phyloP scores from a whole-genome alignment of 2,888 invertebrate genomes.

The Eupithecia insigniata region DNA sequence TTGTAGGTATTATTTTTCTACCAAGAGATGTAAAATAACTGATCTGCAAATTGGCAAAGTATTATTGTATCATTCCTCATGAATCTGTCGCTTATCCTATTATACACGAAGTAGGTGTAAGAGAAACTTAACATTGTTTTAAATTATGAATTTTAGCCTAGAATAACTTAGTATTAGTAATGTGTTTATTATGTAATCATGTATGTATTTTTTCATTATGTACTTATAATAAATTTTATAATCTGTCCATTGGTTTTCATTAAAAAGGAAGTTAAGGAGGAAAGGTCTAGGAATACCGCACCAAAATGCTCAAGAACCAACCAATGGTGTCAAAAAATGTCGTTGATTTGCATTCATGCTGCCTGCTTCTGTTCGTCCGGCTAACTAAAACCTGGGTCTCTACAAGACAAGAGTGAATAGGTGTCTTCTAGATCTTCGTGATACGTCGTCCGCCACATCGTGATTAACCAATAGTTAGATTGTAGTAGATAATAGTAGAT shows the following conservation, averaged over 20 bases:
- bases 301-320: too few species aligned
- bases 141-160: constrained; percentile 59
- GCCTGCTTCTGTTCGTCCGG: too few species aligned
- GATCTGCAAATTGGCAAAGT: constrained; percentile 39
- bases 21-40: neutral
- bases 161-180: constrained; percentile 52
- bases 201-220: constrained; percentile 70
- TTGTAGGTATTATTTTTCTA: neutral
- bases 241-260: constrained; percentile 44
- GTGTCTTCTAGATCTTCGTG: too few species aligned
- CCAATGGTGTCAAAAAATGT: too few species aligned
- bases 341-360: too few species aligned
- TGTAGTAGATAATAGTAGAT: too few species aligned
- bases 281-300: too few species aligned
- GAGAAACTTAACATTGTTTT: constrained; percentile 48
- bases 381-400: too few species aligned
- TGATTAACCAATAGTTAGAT: too few species aligned
- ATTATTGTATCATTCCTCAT: constrained; percentile 61
- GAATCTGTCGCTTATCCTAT: constrained; percentile 35
- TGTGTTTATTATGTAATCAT: constrained; percentile 68
- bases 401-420: too few species aligned
- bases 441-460: too few species aligned
- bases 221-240: constrained; percentile 59
- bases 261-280: neutral
- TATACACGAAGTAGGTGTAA: constrained; percentile 60